A percentile compares a stretch with the other conserved stretches of the same genome.
Conservation (phyloP, 1,140 invertebrate species). For the Druon quercuslanigerum region DNA sequence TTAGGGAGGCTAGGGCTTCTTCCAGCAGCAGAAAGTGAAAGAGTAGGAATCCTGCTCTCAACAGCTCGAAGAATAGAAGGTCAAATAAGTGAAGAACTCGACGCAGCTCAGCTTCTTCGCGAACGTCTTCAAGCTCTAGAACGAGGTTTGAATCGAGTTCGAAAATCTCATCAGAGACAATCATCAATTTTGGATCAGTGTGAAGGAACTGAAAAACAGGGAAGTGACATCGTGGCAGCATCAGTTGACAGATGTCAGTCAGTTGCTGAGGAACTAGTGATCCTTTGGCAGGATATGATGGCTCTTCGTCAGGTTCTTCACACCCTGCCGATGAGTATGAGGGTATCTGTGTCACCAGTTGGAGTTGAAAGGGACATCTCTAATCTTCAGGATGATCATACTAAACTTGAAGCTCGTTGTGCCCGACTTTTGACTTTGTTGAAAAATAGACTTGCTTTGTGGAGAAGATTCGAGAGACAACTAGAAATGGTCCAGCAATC, state of each 20-base stretch:
- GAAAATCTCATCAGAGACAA: constrained; percentile 81
- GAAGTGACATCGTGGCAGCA: constrained; percentile 83
- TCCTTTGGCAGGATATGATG: constrained; percentile 86
- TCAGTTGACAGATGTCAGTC: constrained; percentile 81
- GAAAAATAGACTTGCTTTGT: constrained; percentile 80
- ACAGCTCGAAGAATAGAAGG: constrained; percentile 82
- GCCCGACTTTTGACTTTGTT: constrained; percentile 80
- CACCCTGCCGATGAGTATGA: constrained; percentile 82
- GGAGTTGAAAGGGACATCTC: constrained; percentile 85
- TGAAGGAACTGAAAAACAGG: constrained; percentile 81
- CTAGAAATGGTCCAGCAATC: constrained; percentile 86
- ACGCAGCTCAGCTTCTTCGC: constrained; percentile 81
- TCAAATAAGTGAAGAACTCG: constrained; percentile 84
- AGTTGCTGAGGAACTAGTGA: constrained; percentile 80
- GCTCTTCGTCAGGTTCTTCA: constrained; percentile 83
- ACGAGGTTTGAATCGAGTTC: constrained; percentile 80
- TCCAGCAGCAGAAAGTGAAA: constrained; percentile 83
- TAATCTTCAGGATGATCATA: constrained; percentile 83
- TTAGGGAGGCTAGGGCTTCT: constrained; percentile 84
- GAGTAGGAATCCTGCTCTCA: constrained; percentile 82
- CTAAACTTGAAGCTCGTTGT: constrained; percentile 82
- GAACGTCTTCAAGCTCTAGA: constrained; percentile 83
- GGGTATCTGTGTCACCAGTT: constrained; percentile 84
- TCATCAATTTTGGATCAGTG: constrained; percentile 81
- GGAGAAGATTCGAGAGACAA: constrained; percentile 85